Evolutionary conservation across 2,113 vertebrate species (phyloP).

Genomic region (Felis chaus): DNA sequence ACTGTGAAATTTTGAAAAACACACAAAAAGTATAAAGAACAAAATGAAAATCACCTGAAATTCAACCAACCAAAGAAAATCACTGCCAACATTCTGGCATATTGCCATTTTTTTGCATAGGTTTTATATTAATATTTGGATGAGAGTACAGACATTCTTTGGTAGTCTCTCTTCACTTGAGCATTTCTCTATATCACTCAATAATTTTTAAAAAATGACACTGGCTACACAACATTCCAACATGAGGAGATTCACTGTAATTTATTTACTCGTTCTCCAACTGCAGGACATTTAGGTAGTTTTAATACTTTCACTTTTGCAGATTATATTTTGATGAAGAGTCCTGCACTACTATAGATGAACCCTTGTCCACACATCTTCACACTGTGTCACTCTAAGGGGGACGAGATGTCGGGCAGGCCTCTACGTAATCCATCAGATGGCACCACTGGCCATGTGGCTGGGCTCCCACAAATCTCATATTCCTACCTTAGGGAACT

Average conservation of each 20-base stretch:
- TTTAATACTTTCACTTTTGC: neutral
- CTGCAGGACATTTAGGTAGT: neutral
- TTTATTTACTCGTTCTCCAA: neutral
- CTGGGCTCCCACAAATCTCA: neutral
- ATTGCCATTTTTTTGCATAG: neutral
- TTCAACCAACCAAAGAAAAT: constrained; percentile 1
- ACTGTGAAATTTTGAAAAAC: neutral
- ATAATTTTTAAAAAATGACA: neutral
- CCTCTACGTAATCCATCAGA: neutral
- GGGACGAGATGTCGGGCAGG: neutral
- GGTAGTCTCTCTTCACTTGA: neutral
- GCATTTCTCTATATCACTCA: neutral
- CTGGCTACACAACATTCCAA: neutral
- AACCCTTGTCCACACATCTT: neutral
- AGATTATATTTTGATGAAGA: neutral
- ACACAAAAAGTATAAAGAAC: neutral
- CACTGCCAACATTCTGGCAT: neutral
- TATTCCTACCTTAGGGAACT: neutral
- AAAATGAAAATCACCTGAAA: constrained; percentile 12
- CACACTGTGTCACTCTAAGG: neutral
- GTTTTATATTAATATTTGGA: neutral
- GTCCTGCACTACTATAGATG: neutral
- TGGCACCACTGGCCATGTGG: neutral
- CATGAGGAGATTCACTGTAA: neutral
- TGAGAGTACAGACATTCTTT: neutral